These are phyloP conservation scores for Pammene fasciana DNA, from an alignment of 2,888 invertebrate species.

Conservation along the genomic window DNA sequence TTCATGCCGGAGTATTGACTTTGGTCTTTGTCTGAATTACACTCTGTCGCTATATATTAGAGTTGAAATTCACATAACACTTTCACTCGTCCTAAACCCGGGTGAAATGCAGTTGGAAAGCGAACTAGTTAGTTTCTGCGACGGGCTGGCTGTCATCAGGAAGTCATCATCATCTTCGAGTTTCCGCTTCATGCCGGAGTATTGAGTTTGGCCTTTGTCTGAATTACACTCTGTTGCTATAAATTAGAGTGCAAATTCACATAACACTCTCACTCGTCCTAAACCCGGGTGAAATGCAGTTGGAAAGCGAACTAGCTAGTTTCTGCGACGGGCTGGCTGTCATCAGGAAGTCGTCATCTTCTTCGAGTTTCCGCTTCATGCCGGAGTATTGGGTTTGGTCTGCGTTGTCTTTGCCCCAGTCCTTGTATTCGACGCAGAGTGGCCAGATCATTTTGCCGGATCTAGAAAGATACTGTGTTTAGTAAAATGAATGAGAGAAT, in stretches of 20 bases:
- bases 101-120: constrained; percentile 71
- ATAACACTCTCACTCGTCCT: constrained; percentile 67
- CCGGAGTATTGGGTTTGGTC: constrained; percentile 70
- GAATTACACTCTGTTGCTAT: no score
- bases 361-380: constrained; percentile 70
- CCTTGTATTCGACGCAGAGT: constrained; percentile 80
- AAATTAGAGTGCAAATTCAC: neutral
- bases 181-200: constrained; percentile 67
- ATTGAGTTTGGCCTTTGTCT: constrained; percentile 70
- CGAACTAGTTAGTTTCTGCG: constrained; percentile 62
- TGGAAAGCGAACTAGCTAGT: constrained; percentile 65
- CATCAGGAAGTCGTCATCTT: constrained; percentile 76
- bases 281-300: constrained; percentile 73
- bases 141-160: constrained; percentile 64
- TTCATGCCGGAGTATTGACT: constrained; percentile 54
- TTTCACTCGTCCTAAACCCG: constrained; percentile 72
- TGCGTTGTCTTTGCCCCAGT: constrained; percentile 67
- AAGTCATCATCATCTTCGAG: constrained; percentile 78
- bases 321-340: constrained; percentile 64
- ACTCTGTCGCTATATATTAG: neutral
- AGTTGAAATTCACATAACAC: constrained; percentile 48
- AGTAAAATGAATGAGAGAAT: no score
- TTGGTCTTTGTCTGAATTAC: no score
- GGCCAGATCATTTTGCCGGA: constrained; percentile 80
- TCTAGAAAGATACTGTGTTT: constrained; percentile 55